Evolutionary conservation across 2,113 vertebrate genomes (phyloP), one percentile per base, ranked within the genome.

Genomic region (Ochotona curzoniae): DNA sequence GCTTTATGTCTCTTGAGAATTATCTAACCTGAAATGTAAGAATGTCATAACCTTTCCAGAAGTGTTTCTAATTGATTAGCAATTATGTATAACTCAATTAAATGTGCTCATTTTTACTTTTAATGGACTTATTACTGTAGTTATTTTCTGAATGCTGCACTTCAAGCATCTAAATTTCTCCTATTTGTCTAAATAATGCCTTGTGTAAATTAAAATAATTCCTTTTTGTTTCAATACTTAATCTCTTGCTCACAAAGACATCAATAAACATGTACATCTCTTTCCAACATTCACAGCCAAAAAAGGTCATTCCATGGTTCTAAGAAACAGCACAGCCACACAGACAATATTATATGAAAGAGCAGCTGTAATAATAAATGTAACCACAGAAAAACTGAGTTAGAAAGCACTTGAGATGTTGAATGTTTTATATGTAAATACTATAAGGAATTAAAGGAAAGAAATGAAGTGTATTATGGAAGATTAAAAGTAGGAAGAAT

Each of bases 11-110:
- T 32, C 32, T 30, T 38, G 83, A 93, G 93, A 93, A 5, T 93
- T 83, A 76, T 69, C 73, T 93, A 91, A 96, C 75, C 75, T 93
- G 83, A 95, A 93, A 93, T 71, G 70, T 32, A 70, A 94, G 93
- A 93, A 96, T 95, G 91, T 76, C 86, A 93, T 87, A 96, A 93
- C 93, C 87, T 96, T 97, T 96, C 47, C 74, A 71, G 20, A 95
- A 96, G 83, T 96, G 91, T 96, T 97, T 83, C 66, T 96, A 95
- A 96, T 87, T 94, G 93, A 96, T 97, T 93, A 93, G 93, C 89
- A 95, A 93, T 96, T 92, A 96, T 38, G 95, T 57, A 70, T 93
- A 95, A 96, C 94, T 96, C 93, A 96, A 93, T 96, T 96, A 95
- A 94, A 93, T 89, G 89, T 96, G 47, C 89, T 89, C 70, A 64